Base-by-base conservation (phyloP, 2,888 invertebrate genomes). In the Elmis aenea region DNA sequence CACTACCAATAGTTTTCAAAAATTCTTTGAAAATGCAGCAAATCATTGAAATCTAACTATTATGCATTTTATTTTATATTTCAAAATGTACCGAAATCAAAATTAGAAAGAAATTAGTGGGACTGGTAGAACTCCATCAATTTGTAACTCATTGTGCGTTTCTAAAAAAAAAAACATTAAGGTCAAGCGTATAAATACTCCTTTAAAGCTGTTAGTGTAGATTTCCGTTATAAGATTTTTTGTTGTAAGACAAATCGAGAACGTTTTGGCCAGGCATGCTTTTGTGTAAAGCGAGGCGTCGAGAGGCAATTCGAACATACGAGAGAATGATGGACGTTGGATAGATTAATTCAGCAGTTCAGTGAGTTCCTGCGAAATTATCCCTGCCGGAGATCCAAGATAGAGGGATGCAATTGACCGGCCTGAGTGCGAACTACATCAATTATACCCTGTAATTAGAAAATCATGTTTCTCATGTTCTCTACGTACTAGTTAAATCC, bases 311-410 rank as follows among this genome's bases (percentile, higher is more conserved):
- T n/a, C n/a, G n/a, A n/a, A n/a, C n/a, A n/a, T n/a, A n/a, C n/a
- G n/a, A n/a, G n/a, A n/a, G n/a, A n/a, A 44, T 47, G 50, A 50
- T 42, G 42, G 50, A 50, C 50, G 48, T 45, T 32, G 40, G 46
- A 38, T 44, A 40, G 46, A 50, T 50, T 50, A 48, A 48, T 50
- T 48, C 50, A 27, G 42, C 46, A 45, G 44, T 47, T 37, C 38
- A 40, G 30, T 38, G 45, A 25, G 34, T 42, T 38, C 33, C 30
- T 37, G 34, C 34, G 31, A 35, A 45, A 45, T 45, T 45, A 38
- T n/a, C 33, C 34, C 33, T 22, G 15, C 33, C 32, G 31, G 21
- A 41, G 31, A 34, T 41, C 15, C 32, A 36, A 39, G 45, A 33
- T 31, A 39, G 36, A 36, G 31, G 38, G 38, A 33, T 42, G 42